These are phyloP conservation scores for Trachymyrmex cornetzi DNA, from an alignment of 1,140 invertebrate genomes.

Conservation along the genomic window DNA sequence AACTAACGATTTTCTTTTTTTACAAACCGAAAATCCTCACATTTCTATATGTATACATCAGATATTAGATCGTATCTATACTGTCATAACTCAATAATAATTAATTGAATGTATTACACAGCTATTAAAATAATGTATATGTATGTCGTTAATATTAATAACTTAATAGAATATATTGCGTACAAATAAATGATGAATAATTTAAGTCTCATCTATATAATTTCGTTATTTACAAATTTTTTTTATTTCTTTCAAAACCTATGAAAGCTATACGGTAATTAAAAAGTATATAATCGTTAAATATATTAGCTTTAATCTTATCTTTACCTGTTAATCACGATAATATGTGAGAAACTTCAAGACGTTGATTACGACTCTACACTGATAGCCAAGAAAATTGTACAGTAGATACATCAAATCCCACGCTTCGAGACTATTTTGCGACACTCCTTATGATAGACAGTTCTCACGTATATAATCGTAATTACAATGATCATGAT, in stretches of 20 bases:
- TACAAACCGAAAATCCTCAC: background rate
- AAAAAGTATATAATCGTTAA: constrained; percentile 1
- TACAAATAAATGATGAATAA: background rate
- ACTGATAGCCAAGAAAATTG: constrained; percentile 44
- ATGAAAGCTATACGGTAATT: background rate
- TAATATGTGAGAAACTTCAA: constrained; percentile 23
- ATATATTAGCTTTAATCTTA: background rate
- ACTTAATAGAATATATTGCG: background rate
- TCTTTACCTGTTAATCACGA: background rate
- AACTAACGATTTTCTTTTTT: background rate
- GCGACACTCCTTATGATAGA: constrained; percentile 36
- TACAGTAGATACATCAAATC: constrained; percentile 1
- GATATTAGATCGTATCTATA: background rate
- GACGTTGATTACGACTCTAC: constrained; percentile 12
- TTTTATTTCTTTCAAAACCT: background rate
- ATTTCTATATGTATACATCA: background rate
- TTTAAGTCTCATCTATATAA: background rate
- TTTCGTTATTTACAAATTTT: background rate
- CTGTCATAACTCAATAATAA: background rate
- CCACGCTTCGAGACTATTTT: constrained; percentile 42
- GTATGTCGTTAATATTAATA: background rate
- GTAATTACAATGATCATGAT: constrained; percentile 41
- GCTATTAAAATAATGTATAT: background rate
- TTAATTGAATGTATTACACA: background rate
- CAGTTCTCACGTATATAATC: constrained; percentile 7